Base-by-base conservation (phyloP, 2,888 invertebrate species). In the Anagyrus pseudococci region DNA sequence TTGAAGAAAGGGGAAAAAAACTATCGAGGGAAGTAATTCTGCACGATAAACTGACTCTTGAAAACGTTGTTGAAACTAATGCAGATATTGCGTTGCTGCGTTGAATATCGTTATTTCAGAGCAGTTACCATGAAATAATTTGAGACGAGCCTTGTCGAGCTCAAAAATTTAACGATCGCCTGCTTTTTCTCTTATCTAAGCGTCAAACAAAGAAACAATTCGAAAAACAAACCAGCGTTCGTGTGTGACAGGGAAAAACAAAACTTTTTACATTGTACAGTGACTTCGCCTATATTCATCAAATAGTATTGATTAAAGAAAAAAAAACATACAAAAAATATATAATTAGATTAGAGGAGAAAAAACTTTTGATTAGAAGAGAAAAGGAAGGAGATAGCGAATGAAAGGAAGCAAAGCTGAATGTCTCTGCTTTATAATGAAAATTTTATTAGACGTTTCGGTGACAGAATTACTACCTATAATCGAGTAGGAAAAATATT, bases 261-360 rank as follows among this genome's bases (percentile, higher is more conserved):
- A 71, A 76, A 74, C 75, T 74, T 80, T 79, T 79, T 77, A 79
- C 78, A 78, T 76, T 80, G 80, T 80, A 80, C 78, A 80, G 80
- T 79, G 77, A 79, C 74, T 76, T 76, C 73, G 78, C 78, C 78
- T 78, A 75, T 72, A 71, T 72, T 73, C 72, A 75, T 75, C 71
- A 55, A 46, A 60, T 75, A 74, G 72, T 73, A 75, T 74, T 68
- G 67, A 70, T 73, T 43, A 44, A 60, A 29, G 43, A 53, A 57
- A 54, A 56, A 20, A 49, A 61, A 55, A 56, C 44, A 61, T 37
- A 64, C 65, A 53, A 58, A 62, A 49, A 25, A 63, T 25, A n/a
- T 65, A 58, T 25, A 52, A 43, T 37, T 37, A 37, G 33, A 37
- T 37, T 37, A 37, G 52, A 53, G 58, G 37, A 33, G 58, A n/a